Percentiles rank a stretch among this genome's conserved stretches.
Conservation (phyloP, 2,888 invertebrate genomes). For the Galerucella pusilla region DNA sequence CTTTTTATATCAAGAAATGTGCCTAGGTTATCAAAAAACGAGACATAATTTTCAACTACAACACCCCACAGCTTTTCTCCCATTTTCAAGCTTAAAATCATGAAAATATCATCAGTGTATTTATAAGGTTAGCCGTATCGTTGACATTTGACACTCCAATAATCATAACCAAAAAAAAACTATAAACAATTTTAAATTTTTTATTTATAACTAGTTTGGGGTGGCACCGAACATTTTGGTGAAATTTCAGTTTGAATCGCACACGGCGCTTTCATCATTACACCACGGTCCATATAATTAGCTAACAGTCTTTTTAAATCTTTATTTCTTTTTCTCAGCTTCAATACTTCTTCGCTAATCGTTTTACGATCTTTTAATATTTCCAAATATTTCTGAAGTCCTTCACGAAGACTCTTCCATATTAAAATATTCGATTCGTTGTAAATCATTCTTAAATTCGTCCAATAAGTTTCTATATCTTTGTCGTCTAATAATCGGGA, state of each 20-base stretch:
- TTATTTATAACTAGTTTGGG: background rate
- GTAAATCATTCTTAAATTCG: conserved; percentile 72
- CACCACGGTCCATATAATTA: conserved; percentile 65
- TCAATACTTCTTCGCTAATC: conserved; percentile 74
- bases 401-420: conserved; percentile 77
- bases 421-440: conserved; percentile 72
- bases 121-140: too few species aligned
- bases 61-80: too few species aligned
- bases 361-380: conserved; percentile 76
- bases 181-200: conserved; percentile 6
- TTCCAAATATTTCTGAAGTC: conserved; percentile 73
- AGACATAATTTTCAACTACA: too few species aligned
- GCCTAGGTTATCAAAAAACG: too few species aligned
- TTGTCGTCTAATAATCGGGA: conserved; percentile 68
- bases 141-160: too few species aligned
- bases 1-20: too few species aligned
- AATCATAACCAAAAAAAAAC: background rate
- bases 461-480: conserved; percentile 77
- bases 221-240: background rate
- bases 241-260: conserved; percentile 27
- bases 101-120: too few species aligned
- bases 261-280: conserved; percentile 52
- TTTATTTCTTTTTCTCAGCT: conserved; percentile 74
- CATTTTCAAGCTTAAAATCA: too few species aligned
- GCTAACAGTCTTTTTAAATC: conserved; percentile 76